phyloP scores from a whole-genome alignment of 2,113 vertebrate genomes.

The Micronycteris hirsuta region DNA sequence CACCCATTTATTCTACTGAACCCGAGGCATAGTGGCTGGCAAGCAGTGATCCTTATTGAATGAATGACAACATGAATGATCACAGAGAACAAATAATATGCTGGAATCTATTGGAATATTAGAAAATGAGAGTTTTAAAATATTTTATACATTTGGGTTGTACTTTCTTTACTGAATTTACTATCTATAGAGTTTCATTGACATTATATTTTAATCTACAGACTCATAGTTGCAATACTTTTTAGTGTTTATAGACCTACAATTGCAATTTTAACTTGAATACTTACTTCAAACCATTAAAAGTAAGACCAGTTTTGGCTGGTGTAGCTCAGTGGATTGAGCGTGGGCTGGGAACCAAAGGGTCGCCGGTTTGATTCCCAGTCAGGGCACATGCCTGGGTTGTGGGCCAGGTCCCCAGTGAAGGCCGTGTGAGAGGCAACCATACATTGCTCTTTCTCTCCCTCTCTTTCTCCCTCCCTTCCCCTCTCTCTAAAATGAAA shows the following conservation, averaged over 20 bases:
- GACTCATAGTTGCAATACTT: not conserved
- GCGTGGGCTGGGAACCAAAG: no score
- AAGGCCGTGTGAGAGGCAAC: no score
- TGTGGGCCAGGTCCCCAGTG: no score
- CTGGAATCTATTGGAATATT: not conserved
- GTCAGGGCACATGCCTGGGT: no score
- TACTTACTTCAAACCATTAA: not conserved
- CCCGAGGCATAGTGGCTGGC: not conserved
- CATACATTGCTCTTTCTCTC: no score
- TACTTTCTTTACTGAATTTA: not conserved
- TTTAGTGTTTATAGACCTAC: not conserved
- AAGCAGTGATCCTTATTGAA: not conserved
- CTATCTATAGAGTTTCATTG: not conserved
- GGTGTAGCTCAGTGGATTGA: no score
- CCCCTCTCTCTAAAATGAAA: no score
- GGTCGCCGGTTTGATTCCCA: no score
- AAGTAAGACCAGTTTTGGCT: not conserved
- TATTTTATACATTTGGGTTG: not conserved
- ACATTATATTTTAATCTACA: conserved; percentile 7
- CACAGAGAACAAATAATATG: not conserved
- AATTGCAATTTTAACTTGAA: not conserved
- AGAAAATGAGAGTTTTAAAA: not conserved
- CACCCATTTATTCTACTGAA: not conserved
- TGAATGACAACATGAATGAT: not conserved
- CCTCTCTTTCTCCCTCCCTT: no score